Percentiles rank a stretch among this genome's conserved stretches.
phyloP scores from a whole-genome alignment of 2,888 invertebrate genomes.

The Polydrusus pterygomalis region DNA sequence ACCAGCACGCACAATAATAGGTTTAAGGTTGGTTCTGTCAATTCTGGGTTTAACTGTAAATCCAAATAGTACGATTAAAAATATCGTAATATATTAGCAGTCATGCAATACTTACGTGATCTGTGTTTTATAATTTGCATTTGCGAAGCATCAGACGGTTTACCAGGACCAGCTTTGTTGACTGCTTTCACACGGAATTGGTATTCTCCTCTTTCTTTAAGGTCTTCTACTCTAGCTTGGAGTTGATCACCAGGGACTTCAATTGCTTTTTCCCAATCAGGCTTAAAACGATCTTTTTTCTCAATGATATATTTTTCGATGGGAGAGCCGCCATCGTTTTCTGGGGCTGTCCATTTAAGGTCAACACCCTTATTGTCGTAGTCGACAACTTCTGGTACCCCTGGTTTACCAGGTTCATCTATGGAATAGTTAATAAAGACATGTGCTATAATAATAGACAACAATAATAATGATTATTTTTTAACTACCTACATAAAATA shows the following conservation, averaged over 20 bases:
- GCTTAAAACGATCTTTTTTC: constrained; percentile 89
- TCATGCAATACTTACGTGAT: constrained; percentile 79
- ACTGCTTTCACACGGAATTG: constrained; percentile 94
- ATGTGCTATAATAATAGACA: background rate
- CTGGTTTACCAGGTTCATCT: constrained; percentile 93
- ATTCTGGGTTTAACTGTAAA: constrained; percentile 95
- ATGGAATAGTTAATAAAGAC: constrained; percentile 38
- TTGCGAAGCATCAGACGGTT: constrained; percentile 92
- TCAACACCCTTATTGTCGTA: constrained; percentile 96
- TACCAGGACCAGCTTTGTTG: constrained; percentile 94
- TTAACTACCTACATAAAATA: too few species aligned
- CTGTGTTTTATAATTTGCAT: constrained; percentile 92
- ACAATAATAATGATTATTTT: too few species aligned
- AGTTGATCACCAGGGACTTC: constrained; percentile 86
- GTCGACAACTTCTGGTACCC: constrained; percentile 91
- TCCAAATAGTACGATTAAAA: background rate
- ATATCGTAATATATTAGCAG: background rate
- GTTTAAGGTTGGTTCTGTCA: constrained; percentile 94
- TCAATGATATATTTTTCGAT: constrained; percentile 95
- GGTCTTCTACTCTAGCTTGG: constrained; percentile 86
- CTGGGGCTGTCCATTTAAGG: constrained; percentile 93
- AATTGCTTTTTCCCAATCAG: constrained; percentile 92
- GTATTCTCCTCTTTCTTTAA: constrained; percentile 93
- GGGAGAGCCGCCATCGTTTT: constrained; percentile 92
- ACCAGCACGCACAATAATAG: constrained; percentile 91